Base-by-base conservation (phyloP, 2,113 vertebrate species). In the Rostratula benghalensis region DNA sequence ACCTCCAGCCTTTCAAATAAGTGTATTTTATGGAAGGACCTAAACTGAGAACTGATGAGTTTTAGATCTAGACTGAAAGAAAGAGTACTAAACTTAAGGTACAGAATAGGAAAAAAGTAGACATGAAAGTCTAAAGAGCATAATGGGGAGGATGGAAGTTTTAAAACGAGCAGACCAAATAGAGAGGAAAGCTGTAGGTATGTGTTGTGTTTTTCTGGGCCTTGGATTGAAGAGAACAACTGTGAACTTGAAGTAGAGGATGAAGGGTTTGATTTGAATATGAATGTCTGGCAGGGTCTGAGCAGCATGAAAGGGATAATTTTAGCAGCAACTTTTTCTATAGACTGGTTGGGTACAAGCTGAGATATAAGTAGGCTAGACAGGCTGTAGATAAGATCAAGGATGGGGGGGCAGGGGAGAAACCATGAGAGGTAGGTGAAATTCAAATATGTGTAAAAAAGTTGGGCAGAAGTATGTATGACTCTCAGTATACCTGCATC, bases 231-330 rank as follows among this genome's bases (percentile, higher is more conserved):
- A 84, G 53, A 94, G 78, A 64, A 89, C 35, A 85, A 31, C 37
- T 53, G 43, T 88, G 92, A 92, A 92, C 57, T 57, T 45, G 61
- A 89, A 82, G 53, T 48, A 82, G 41, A 68, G 76, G 64, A 89
- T 92, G 76, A 89, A 90, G 83, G 45, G n/a, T 81, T 91, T 78
- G 35, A 89, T 94, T 96, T 94, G 73, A 95, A 92, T 89, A 87
- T 92, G 88, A 96, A 84, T 90, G 45, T 89, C 73, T 84, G 80
- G 33, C 56, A 89, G 56, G 60, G 45, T 93, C 68, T 83, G 76
- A 83, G 73, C 53, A 82, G 80, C 65, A 86, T 71, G 64, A 89
- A 92, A 94, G 24, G 24, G 83, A 94, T 87, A 87, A 96, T 93
- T 97, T 96, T 96, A 93, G 89, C 73, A 82, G 57, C 45, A 61